Percentiles rank a stretch among this genome's conserved stretches.
Conservation (phyloP, 2,888 invertebrate genomes). For the Halictus ligatus region DNA sequence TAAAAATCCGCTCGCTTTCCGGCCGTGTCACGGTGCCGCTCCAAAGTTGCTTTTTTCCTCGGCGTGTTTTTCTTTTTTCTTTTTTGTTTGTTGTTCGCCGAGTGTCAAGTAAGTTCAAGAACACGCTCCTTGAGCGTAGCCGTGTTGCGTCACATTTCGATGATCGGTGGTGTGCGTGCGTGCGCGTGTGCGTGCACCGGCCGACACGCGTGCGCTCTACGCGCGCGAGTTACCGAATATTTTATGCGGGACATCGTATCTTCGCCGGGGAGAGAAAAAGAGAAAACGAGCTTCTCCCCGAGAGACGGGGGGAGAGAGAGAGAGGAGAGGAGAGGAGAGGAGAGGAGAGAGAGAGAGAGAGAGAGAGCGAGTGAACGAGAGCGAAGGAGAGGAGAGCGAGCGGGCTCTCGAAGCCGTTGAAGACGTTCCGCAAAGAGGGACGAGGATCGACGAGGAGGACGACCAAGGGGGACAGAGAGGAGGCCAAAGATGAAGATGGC, state of each 20-base stretch:
- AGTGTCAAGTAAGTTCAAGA: slow-evolving; percentile 55
- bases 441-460: slow-evolving; percentile 36
- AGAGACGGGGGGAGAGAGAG: slow-evolving; percentile 25
- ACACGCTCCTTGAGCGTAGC: slow-evolving; percentile 37
- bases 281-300: slow-evolving; percentile 32
- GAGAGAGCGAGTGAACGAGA: not conserved
- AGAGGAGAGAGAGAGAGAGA: slow-evolving; percentile 18
- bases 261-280: slow-evolving; percentile 24
- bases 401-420: slow-evolving; percentile 25
- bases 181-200: not conserved
- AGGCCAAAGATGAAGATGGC: slow-evolving; percentile 78
- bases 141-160: slow-evolving; percentile 62
- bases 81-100: slow-evolving; percentile 20
- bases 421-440: slow-evolving; percentile 43
- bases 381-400: slow-evolving; percentile 1
- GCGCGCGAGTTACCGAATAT: slow-evolving; percentile 38
- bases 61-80: not conserved
- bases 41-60: slow-evolving; percentile 14
- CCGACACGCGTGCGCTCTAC: not conserved
- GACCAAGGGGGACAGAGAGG: slow-evolving; percentile 77
- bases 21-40: slow-evolving; percentile 10
- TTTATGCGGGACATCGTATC: slow-evolving; percentile 54
- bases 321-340: slow-evolving; percentile 16
- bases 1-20: not conserved
- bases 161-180: slow-evolving; percentile 30